Base-by-base conservation (phyloP, 1,140 invertebrate genomes). In the Lasioglossum baleicum region DNA sequence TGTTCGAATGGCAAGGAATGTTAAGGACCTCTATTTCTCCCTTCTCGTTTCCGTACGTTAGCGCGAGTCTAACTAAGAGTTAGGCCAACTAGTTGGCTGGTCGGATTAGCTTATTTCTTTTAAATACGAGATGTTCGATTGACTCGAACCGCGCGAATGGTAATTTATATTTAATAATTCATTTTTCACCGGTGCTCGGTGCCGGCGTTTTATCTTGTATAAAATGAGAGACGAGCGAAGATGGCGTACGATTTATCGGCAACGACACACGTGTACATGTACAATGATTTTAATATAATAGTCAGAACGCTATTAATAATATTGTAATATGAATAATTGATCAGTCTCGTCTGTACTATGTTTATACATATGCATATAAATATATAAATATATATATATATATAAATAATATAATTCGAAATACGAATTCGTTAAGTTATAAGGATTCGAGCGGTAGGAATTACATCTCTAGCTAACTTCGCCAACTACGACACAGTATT, bases 401-500 rank as follows among this genome's bases (percentile, higher is more conserved):
- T 81, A 71, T 13, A 85, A 72, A 82, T 66, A 53, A 68, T 66
- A 61, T 61, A 74, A 68, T 71, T 67, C 56, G 70, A 66, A 75
- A 40, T 61, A 84, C 83, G 78, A 80, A 82, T 83, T 72, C 63
- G 83, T 83, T 83, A 82, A 74, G 53, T 22, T 20, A 35, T 86
- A 87, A 84, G 78, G 42, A 71, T 73, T 80, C 66, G 87, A 87
- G 81, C 78, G 67, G 77, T 88, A 87, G 70, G 66, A n/a, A 63
- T 73, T 83, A 82, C 51, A 53, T 81, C 82, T 83, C 83, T 88
- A 88, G 78, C 74, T 88, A 53, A 89, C 87, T 83, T 89, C 82
- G 89, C 89, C 87, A 91, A 91, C 85, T 90, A 91, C 88, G 82
- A 90, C 76, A 87, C 90, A 91, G 90, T 91, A 91, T 91, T 91